These are phyloP conservation scores for Beris morrisii DNA, from an alignment of 2,888 invertebrate species.

Conservation along the genomic window DNA sequence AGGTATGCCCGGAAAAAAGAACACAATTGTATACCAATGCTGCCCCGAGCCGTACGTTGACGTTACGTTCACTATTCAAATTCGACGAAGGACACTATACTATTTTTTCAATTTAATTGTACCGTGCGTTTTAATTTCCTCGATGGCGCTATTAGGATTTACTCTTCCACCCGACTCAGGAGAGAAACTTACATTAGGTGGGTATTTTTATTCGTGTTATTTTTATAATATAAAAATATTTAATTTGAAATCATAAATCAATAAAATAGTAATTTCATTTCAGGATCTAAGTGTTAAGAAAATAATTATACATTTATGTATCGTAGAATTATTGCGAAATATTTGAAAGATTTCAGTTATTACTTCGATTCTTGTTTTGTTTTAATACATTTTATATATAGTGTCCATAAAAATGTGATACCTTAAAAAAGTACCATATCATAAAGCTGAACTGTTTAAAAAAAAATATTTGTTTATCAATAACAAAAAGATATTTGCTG, in stretches of 20 bases:
- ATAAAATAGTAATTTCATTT: neutral
- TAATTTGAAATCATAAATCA: neutral
- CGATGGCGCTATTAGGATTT: conserved; percentile 97
- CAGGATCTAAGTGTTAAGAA: neutral
- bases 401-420: too few relatives aligned
- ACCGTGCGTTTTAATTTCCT: conserved; percentile 97
- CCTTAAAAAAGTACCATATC: too few relatives aligned
- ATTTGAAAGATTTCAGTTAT: too few relatives aligned
- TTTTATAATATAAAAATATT: conserved; percentile 5
- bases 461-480: too few relatives aligned
- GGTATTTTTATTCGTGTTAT: conserved; percentile 43
- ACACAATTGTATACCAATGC: conserved; percentile 88
- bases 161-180: conserved; percentile 89
- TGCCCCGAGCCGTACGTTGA: conserved; percentile 88
- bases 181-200: conserved; percentile 57
- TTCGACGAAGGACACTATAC: conserved; percentile 93
- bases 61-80: conserved; percentile 95
- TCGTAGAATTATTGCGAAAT: too few relatives aligned
- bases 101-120: conserved; percentile 99
- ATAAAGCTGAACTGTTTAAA: too few relatives aligned
- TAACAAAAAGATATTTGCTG: too few relatives aligned
- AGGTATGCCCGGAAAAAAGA: conserved; percentile 92
- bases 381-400: too few relatives aligned
- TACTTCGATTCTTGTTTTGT: too few relatives aligned
- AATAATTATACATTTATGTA: too few relatives aligned